phyloP scores from a whole-genome alignment of 2,888 invertebrate genomes.

The Lasius platythorax region DNA sequence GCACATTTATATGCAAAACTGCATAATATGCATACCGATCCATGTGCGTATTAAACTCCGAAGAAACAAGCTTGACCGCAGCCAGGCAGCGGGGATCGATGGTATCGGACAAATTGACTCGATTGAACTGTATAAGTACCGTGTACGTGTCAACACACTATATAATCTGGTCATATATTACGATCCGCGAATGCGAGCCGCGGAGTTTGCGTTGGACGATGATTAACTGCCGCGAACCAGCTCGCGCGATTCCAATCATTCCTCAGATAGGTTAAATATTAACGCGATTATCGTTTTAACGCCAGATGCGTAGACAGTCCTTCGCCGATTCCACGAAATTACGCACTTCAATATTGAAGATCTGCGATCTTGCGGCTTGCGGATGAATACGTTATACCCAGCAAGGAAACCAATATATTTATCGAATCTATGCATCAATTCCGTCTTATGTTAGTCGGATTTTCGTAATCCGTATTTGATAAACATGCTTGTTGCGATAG shows the following conservation, averaged over 20 bases:
- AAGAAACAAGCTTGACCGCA: constrained; percentile 8
- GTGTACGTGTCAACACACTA: constrained; percentile 65
- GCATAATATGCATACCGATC: constrained; percentile 2
- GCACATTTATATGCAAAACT: constrained; percentile 16
- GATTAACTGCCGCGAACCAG: constrained; percentile 21
- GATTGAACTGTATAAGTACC: constrained; percentile 71
- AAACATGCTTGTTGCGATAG: constrained; percentile 17
- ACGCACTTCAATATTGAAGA: background rate
- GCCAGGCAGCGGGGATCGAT: constrained; percentile 58
- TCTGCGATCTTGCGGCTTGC: background rate
- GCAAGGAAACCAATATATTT: background rate
- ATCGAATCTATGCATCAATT: constrained; percentile 16
- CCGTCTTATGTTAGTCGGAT: constrained; percentile 7
- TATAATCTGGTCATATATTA: constrained; percentile 54
- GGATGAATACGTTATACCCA: background rate
- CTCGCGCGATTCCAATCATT: background rate
- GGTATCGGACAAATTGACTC: constrained; percentile 64
- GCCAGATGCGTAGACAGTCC: constrained; percentile 24
- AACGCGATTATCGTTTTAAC: constrained; percentile 23
- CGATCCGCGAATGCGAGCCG: constrained; percentile 13
- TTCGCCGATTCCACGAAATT: constrained; percentile 3
- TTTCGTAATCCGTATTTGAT: constrained; percentile 31
- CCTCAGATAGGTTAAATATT: background rate
- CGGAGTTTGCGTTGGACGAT: constrained; percentile 36
- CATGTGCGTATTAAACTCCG: constrained; percentile 26